A percentile compares a stretch with the other conserved stretches of the same genome.
Conservation (phyloP, 2,888 invertebrate species). For the Operophtera brumata region DNA sequence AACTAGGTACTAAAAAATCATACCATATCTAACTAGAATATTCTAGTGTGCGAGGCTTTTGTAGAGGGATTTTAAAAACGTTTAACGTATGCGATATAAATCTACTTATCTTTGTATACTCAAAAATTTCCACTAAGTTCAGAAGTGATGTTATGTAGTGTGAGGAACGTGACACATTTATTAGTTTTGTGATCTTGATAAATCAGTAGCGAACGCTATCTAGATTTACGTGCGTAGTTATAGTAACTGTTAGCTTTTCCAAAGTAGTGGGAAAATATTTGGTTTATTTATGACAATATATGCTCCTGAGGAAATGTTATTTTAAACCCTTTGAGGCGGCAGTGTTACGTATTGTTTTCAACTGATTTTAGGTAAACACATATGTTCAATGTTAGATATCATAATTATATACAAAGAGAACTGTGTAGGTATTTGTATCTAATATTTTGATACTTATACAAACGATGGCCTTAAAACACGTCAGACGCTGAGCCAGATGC, state of each 20-base stretch:
- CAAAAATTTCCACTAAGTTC: conserved; percentile 47
- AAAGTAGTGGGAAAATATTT: conserved; percentile 37
- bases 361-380: background rate
- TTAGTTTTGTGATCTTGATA: conserved; percentile 61
- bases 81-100: conserved; percentile 16
- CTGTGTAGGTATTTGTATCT: background rate
- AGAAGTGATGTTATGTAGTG: conserved; percentile 36
- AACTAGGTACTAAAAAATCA: background rate
- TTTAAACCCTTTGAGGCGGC: conserved; percentile 11
- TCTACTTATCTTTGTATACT: conserved; percentile 28
- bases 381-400: conserved; percentile 17
- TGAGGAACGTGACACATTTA: conserved; percentile 64
- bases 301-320: conserved; percentile 19
- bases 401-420: background rate
- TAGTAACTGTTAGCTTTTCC: conserved; percentile 40
- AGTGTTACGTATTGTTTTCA: background rate
- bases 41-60: background rate
- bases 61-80: conserved; percentile 13
- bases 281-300: conserved; percentile 34
- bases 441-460: background rate
- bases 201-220: conserved; percentile 58
- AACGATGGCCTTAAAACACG: background rate
- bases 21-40: background rate
- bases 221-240: conserved; percentile 47
- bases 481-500: background rate